Evolutionary conservation across 2,113 vertebrate species (phyloP).

Genomic region (Oryctolagus cuniculus): DNA sequence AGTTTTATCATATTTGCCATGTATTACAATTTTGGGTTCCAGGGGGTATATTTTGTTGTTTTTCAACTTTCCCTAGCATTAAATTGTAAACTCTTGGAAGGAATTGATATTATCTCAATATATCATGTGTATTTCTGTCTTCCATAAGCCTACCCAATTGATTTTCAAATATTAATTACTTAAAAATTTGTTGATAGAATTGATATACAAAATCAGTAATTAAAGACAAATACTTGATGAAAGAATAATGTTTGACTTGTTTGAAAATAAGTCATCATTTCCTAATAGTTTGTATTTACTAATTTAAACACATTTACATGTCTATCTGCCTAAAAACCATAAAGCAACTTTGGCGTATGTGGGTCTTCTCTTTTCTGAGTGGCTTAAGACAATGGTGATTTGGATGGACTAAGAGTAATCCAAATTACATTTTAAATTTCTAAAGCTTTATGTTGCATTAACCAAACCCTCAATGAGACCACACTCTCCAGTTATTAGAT

Average conservation of each 20-base stretch:
- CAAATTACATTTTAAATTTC: background rate
- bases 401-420: background rate
- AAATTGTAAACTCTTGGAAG: background rate
- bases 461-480: background rate
- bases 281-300: background rate
- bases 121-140: conserved; percentile 12
- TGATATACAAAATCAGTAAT: background rate
- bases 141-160: background rate
- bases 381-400: background rate
- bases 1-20: background rate
- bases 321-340: background rate
- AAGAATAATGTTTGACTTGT: background rate
- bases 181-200: background rate
- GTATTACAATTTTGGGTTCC: background rate
- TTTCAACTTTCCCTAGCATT: background rate
- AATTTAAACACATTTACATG: background rate
- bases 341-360: background rate
- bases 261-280: background rate
- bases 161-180: conserved; percentile 47
- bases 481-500: background rate
- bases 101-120: background rate
- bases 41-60: background rate
- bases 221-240: background rate
- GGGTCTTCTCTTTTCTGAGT: background rate
- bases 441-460: background rate